A percentile compares a stretch with the other conserved stretches of the same genome.
Conservation (phyloP, 2,113 vertebrate species). For the Helogale parvula region DNA sequence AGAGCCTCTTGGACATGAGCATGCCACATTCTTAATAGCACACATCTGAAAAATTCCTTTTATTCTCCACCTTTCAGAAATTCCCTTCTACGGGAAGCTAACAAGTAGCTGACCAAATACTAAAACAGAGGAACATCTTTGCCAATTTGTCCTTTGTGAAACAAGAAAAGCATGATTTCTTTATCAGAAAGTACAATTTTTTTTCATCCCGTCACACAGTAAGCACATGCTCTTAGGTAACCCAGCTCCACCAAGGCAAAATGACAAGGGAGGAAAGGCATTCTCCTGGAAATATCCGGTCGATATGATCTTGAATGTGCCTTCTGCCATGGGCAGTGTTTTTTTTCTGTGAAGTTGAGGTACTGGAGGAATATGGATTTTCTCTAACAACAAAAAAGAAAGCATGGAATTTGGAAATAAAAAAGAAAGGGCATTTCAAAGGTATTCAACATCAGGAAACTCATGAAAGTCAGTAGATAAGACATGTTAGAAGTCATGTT, state of each 20-base stretch:
- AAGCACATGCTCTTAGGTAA: conserved; percentile 23
- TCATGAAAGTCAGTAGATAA: neutral
- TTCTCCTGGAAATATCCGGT: neutral
- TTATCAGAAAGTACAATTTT: neutral
- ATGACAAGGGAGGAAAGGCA: neutral
- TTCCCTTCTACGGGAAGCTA: neutral
- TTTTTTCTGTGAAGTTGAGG: conserved; percentile 1
- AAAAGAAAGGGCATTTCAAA: neutral
- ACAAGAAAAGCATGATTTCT: neutral
- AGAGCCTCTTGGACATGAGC: neutral
- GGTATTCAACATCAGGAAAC: neutral
- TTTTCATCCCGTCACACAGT: neutral
- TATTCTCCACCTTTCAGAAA: neutral
- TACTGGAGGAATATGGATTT: neutral
- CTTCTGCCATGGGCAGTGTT: neutral
- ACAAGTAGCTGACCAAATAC: conserved; percentile 3
- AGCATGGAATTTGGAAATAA: neutral
- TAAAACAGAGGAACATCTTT: neutral
- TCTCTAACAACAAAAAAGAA: neutral
- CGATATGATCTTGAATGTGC: neutral
- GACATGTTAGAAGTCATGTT: neutral
- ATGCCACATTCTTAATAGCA: neutral
- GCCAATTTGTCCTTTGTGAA: conserved; percentile 43
- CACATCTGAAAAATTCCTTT: neutral
- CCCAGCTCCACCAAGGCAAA: neutral